These are phyloP conservation scores for Pipistrellus pygmaeus DNA, from an alignment of 2,797 vertebrate genomes.

Conservation along the genomic window DNA sequence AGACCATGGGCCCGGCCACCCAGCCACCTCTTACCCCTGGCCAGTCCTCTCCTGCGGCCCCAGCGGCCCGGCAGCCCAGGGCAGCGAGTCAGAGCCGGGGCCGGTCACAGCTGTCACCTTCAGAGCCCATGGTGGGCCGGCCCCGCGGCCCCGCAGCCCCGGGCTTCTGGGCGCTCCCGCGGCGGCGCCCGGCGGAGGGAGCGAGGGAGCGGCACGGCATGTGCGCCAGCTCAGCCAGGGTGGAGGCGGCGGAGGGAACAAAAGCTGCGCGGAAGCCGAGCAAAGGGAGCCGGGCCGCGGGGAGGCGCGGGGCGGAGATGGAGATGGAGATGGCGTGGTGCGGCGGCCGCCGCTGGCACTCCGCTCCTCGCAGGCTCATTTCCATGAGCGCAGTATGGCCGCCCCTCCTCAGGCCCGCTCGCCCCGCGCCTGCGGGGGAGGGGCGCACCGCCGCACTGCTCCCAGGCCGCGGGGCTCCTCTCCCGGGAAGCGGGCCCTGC, in stretches of 20 bases:
- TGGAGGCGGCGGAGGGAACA: slow-evolving; percentile 31
- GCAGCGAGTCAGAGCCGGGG: slow-evolving; percentile 66
- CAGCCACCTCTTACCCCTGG: slow-evolving; percentile 63
- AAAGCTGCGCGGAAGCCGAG: slow-evolving; percentile 40
- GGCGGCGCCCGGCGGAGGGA: slow-evolving; percentile 38
- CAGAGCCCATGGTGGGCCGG: slow-evolving; percentile 69
- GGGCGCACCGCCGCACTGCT: slow-evolving; percentile 49
- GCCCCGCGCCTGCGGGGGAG: slow-evolving; percentile 55
- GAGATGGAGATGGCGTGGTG: not conserved
- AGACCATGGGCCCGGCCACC: not conserved
- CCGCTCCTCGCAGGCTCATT: slow-evolving; percentile 41
- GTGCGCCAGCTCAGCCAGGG: slow-evolving; percentile 61
- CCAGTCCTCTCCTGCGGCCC: slow-evolving; percentile 62
- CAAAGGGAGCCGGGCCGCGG: not conserved
- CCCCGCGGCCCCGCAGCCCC: not conserved
- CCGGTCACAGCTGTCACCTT: slow-evolving; percentile 3
- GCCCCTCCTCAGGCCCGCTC: slow-evolving; percentile 69
- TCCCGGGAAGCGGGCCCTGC: not conserved
- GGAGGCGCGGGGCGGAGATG: slow-evolving; percentile 37
- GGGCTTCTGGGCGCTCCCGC: slow-evolving; percentile 48
- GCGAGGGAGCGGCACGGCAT: slow-evolving; percentile 54
- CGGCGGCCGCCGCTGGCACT: slow-evolving; percentile 32
- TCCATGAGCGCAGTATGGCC: slow-evolving; percentile 67
- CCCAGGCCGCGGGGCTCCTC: not conserved
- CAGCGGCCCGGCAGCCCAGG: slow-evolving; percentile 55